Conservation (phyloP, 2,113 vertebrate species). For the Clarias macrocephalus region DNA sequence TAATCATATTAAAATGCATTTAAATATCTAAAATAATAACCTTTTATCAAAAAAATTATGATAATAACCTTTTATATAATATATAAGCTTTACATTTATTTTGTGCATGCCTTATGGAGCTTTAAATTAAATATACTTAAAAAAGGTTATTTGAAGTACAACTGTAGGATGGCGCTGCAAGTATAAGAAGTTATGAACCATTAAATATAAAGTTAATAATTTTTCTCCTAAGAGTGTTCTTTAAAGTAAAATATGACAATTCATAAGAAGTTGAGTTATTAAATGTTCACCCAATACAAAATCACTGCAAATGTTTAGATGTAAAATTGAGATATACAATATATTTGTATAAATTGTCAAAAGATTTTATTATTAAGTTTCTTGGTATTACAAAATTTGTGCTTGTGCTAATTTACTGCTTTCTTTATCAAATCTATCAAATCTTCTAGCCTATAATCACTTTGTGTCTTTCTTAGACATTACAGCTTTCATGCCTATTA, state of each 20-base stretch:
- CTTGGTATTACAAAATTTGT: not conserved
- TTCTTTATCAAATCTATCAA: not conserved
- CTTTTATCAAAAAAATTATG: too few species aligned
- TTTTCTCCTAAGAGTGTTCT: not conserved
- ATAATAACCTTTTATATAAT: not conserved
- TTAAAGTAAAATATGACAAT: not conserved
- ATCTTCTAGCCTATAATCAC: not conserved
- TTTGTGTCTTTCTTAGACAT: not conserved
- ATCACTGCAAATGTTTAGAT: not conserved
- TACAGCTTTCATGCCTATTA: not conserved
- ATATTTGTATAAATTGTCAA: not conserved
- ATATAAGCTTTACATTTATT: not conserved
- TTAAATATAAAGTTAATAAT: not conserved
- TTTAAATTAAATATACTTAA: not conserved
- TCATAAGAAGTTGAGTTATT: not conserved
- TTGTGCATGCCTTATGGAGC: not conserved
- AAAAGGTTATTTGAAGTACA: not conserved
- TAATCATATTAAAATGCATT: too few species aligned
- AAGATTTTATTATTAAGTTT: not conserved
- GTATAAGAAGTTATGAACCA: not conserved
- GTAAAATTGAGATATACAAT: not conserved
- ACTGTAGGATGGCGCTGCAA: not conserved
- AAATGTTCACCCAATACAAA: not conserved
- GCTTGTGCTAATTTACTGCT: not conserved
- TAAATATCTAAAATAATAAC: too few species aligned